A percentile compares a stretch with the other conserved stretches of the same genome.
phyloP scores from a whole-genome alignment of 2,113 vertebrate species.

The Pseudonaja textilis region DNA sequence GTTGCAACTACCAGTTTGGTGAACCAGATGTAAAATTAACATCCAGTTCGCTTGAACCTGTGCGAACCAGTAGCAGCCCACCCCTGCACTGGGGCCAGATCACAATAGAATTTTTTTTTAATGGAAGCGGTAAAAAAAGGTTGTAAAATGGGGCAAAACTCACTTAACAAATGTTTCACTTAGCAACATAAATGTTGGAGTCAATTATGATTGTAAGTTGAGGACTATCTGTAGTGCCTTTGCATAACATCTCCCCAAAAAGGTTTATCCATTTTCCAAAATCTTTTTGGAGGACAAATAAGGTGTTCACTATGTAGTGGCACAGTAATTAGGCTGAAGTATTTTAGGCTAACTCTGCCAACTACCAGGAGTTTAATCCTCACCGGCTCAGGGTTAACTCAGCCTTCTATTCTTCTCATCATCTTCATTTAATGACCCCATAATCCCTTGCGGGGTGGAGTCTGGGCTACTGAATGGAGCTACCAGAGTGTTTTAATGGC shows the following conservation, averaged over 20 bases:
- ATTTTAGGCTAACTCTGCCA: not conserved
- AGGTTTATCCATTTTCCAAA: not conserved
- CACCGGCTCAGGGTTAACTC: not conserved
- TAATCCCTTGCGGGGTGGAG: no score
- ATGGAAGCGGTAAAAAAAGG: not conserved
- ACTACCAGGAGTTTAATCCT: not conserved
- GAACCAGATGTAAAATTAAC: no score
- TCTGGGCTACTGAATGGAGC: no score
- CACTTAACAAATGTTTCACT: no score
- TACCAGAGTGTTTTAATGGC: no score
- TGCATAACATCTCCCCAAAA: not conserved
- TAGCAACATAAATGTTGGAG: no score
- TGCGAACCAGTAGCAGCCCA: no score
- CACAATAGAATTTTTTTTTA: not conserved
- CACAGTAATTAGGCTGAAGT: not conserved
- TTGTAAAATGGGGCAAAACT: no score
- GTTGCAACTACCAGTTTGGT: no score
- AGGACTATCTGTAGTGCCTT: not conserved
- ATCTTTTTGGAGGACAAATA: not conserved
- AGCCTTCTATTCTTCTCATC: not conserved
- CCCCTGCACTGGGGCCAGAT: not conserved
- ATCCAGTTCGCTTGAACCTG: no score
- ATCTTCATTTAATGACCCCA: no score
- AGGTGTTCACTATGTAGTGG: not conserved
- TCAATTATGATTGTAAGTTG: not conserved